Percentiles rank a stretch among this genome's conserved stretches.
These are phyloP conservation scores for Diogma glabrata DNA, from an alignment of 2,888 invertebrate genomes.

Conservation along the genomic window DNA sequence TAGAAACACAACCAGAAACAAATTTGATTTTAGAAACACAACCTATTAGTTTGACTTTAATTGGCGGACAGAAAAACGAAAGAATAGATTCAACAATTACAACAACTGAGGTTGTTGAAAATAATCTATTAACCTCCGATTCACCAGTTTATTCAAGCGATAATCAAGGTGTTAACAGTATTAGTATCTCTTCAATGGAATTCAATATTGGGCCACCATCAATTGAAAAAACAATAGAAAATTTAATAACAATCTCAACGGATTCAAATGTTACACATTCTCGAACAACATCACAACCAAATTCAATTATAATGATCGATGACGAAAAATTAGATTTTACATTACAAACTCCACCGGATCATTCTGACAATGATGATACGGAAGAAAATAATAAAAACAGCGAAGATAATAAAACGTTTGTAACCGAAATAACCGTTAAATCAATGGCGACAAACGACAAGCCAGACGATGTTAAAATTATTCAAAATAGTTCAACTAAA, in stretches of 20 bases:
- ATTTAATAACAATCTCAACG: constrained; percentile 33
- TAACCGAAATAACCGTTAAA: constrained; percentile 16
- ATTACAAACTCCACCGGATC: constrained; percentile 13
- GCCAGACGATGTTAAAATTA: constrained; percentile 11
- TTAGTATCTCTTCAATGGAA: constrained; percentile 17
- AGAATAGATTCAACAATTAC: neutral
- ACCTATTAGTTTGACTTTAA: constrained; percentile 15
- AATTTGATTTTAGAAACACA: constrained; percentile 9
- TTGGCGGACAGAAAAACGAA: neutral
- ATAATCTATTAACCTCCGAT: too few relatives aligned
- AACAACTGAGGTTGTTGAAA: constrained; percentile 8
- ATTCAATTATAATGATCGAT: constrained; percentile 24
- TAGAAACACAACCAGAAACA: neutral
- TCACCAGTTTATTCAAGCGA: constrained; percentile 18
- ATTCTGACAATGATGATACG: neutral
- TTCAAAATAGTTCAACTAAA: constrained; percentile 17
- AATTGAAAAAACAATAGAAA: constrained; percentile 11
- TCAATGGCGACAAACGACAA: neutral
- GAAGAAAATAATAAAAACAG: constrained; percentile 1
- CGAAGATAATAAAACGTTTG: constrained; percentile 13
- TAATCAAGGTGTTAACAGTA: constrained; percentile 17
- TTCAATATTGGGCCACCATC: constrained; percentile 12
- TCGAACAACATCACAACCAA: constrained; percentile 35
- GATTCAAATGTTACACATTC: constrained; percentile 34
- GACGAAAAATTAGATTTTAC: constrained; percentile 27